Percentiles rank a stretch among this genome's conserved stretches.
Evolutionary conservation across 1,140 invertebrate species (phyloP).

Genomic region (Kradibia gibbosae): DNA sequence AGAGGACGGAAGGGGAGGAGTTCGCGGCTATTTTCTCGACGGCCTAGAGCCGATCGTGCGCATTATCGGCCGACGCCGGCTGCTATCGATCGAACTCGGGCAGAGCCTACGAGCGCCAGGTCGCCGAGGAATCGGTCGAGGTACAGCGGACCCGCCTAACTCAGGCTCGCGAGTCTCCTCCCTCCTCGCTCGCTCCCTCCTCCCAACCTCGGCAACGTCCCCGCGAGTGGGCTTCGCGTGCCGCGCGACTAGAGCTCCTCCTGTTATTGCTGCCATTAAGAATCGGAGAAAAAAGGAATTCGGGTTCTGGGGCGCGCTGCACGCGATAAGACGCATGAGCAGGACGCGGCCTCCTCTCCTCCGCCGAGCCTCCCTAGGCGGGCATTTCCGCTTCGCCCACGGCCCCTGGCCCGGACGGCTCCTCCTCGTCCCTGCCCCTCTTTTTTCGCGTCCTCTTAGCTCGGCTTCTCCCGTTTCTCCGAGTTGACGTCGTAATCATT

Average conservation of each 20-base stretch:
- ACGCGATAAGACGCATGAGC: constrained; percentile 10
- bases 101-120: neutral
- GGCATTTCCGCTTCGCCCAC: too few relatives aligned
- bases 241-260: neutral
- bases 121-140: neutral
- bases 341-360: neutral
- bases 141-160: constrained; percentile 18
- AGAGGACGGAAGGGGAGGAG: too few relatives aligned
- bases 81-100: neutral
- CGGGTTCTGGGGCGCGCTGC: neutral
- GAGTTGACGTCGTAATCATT: constrained; percentile 22
- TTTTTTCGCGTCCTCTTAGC: neutral
- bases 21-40: constrained; percentile 37
- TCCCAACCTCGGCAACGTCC: neutral
- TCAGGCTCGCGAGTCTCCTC: neutral
- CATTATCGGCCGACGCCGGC: constrained; percentile 57
- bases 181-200: neutral
- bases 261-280: constrained; percentile 2
- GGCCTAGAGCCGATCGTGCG: constrained; percentile 56
- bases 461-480: constrained; percentile 1
- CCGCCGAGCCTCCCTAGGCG: neutral
- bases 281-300: neutral
- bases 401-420: too few relatives aligned
- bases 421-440: neutral
- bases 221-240: neutral